Conservation (phyloP, 2,113 vertebrate species). For the Megaceryle maxima region DNA sequence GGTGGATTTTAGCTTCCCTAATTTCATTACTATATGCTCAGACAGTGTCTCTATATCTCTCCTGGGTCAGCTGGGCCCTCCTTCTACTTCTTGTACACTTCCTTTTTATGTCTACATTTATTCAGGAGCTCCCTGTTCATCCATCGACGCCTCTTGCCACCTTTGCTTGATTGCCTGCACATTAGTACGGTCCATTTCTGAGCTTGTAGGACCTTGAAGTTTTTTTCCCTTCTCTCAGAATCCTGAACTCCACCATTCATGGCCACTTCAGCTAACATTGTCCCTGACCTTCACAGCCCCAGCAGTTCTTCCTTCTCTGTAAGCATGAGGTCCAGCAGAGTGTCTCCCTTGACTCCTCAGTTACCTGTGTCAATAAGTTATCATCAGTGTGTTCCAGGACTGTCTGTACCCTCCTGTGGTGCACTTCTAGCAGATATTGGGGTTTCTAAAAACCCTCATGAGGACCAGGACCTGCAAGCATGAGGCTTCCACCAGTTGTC, state of each 20-base stretch:
- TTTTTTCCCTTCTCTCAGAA: not conserved
- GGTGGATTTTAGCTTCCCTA: too few relatives aligned
- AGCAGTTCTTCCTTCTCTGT: too few relatives aligned
- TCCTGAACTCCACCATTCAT: too few relatives aligned
- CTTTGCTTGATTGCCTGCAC: not conserved
- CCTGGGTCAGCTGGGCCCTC: not conserved
- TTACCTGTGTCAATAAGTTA: not conserved
- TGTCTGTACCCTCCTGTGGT: not conserved
- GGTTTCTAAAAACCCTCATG: not conserved
- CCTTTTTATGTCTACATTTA: not conserved
- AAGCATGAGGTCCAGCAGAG: not conserved
- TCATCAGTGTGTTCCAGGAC: not conserved
- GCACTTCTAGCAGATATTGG: not conserved
- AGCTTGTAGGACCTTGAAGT: not conserved
- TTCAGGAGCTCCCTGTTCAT: not conserved
- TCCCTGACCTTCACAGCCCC: too few relatives aligned
- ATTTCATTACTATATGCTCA: not conserved
- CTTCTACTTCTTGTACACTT: not conserved
- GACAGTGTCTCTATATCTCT: not conserved
- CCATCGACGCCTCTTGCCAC: not conserved
- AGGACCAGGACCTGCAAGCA: not conserved
- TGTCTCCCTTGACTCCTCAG: not conserved
- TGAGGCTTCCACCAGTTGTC: not conserved
- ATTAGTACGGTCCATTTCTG: not conserved
- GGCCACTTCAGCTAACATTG: too few relatives aligned